These are phyloP conservation scores for Synergus japonicus DNA, from an alignment of 2,888 invertebrate genomes.

Conservation along the genomic window DNA sequence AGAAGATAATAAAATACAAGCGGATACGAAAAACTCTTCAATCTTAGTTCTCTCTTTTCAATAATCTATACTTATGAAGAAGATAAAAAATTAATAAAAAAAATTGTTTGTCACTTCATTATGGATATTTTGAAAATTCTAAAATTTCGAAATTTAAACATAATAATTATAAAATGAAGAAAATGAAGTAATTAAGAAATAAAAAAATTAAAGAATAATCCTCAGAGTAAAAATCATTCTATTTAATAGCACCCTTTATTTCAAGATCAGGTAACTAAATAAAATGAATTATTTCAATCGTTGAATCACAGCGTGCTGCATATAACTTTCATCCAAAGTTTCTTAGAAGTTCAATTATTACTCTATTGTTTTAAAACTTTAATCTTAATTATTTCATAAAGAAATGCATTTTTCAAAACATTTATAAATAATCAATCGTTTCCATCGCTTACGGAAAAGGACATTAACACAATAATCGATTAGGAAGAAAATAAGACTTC, in stretches of 20 bases:
- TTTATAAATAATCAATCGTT: background rate
- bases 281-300: conserved; percentile 31
- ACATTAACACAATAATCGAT: background rate
- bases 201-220: background rate
- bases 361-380: conserved; percentile 16
- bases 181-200: background rate
- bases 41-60: background rate
- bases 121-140: background rate
- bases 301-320: conserved; percentile 27
- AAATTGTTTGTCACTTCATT: background rate
- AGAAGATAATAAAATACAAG: background rate
- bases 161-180: background rate
- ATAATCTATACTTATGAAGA: background rate
- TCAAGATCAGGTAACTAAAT: conserved; percentile 32
- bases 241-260: conserved; percentile 37
- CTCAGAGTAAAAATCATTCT: conserved; percentile 5
- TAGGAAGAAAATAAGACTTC: conserved; percentile 7
- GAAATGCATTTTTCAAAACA: background rate
- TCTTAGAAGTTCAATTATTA: conserved; percentile 18
- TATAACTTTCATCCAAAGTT: conserved; percentile 20
- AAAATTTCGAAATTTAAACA: background rate
- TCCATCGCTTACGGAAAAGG: background rate
- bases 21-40: background rate
- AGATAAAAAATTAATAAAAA: background rate
- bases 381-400: conserved; percentile 21